These are phyloP conservation scores for Potamilus streckersoni DNA, from an alignment of 1,140 invertebrate genomes.

Conservation along the genomic window DNA sequence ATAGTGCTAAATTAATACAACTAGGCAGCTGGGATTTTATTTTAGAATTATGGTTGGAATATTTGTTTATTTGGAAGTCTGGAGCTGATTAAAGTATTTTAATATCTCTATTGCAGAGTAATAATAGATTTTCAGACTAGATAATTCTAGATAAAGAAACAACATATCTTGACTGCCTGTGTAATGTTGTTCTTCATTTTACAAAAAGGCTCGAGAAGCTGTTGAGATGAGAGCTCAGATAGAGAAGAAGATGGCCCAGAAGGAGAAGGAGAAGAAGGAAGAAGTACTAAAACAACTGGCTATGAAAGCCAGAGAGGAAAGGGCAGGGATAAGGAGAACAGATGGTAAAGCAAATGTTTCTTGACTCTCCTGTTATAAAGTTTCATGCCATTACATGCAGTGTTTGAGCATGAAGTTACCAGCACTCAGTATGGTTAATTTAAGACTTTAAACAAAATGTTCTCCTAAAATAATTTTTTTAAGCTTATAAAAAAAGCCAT, in stretches of 20 bases:
- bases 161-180: background rate
- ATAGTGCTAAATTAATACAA: background rate
- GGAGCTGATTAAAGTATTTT: background rate
- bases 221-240: conserved; percentile 96
- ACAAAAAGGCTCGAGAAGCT: conserved; percentile 83
- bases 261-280: conserved; percentile 99
- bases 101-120: background rate
- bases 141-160: too few relatives aligned
- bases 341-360: conserved; percentile 35
- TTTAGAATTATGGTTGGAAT: background rate
- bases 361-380: too few relatives aligned
- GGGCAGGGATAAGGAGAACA: conserved; percentile 77
- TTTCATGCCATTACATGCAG: too few relatives aligned
- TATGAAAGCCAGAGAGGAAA: conserved; percentile 94
- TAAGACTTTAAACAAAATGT: too few relatives aligned
- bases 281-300: conserved; percentile 92
- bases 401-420: too few relatives aligned
- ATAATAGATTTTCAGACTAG: background rate
- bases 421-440: too few relatives aligned
- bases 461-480: too few relatives aligned
- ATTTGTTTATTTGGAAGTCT: conserved; percentile 2
- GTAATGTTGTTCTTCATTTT: background rate
- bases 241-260: conserved; percentile 96
- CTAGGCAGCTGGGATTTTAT: background rate
- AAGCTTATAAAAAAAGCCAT: too few relatives aligned